phyloP scores from a whole-genome alignment of 2,888 invertebrate species.

The Harpalus rufipes region DNA sequence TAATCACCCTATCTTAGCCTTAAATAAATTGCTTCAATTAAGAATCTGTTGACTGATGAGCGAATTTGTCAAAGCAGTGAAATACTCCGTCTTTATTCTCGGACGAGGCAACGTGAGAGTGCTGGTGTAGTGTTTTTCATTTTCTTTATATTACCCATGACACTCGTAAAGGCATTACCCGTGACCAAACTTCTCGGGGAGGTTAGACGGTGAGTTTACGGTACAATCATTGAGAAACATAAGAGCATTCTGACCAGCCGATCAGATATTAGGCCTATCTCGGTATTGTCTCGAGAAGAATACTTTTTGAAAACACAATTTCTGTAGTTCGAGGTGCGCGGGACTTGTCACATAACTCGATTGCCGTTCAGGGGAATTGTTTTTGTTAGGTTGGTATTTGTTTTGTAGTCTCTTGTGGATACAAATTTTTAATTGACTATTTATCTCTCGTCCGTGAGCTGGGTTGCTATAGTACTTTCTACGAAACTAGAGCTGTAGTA shows the following conservation, averaged over 20 bases:
- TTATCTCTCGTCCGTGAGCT: constrained; percentile 55
- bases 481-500: neutral
- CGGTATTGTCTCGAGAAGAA: constrained; percentile 74
- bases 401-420: constrained; percentile 57
- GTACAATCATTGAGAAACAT: constrained; percentile 62
- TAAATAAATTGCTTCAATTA: constrained; percentile 34
- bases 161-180: constrained; percentile 93
- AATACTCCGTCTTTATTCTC: constrained; percentile 12
- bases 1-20: neutral
- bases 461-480: constrained; percentile 1
- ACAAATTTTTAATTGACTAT: constrained; percentile 67
- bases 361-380: constrained; percentile 65
- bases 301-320: constrained; percentile 76
- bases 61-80: constrained; percentile 19
- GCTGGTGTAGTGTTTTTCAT: constrained; percentile 86
- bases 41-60: constrained; percentile 35
- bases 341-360: constrained; percentile 66
- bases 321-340: constrained; percentile 73
- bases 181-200: constrained; percentile 86
- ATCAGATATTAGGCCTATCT: constrained; percentile 75
- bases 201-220: constrained; percentile 77
- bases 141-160: constrained; percentile 93
- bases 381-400: constrained; percentile 61
- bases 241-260: constrained; percentile 68
- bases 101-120: constrained; percentile 59